These are phyloP conservation scores for Ifrita kowaldi DNA, from an alignment of 2,113 vertebrate species.

Conservation along the genomic window DNA sequence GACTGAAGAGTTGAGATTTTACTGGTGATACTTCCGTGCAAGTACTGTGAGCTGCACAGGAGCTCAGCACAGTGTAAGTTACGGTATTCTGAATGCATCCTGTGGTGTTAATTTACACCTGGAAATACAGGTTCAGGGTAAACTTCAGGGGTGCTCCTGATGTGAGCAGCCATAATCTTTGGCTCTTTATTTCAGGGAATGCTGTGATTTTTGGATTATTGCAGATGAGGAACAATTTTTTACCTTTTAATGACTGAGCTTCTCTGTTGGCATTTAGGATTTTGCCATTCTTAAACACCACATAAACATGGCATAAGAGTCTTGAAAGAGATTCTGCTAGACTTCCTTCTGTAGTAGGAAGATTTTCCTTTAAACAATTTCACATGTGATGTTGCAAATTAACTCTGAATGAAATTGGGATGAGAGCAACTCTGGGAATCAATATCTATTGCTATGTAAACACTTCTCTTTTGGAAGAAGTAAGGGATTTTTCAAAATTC, in stretches of 20 bases:
- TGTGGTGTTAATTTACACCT: background rate
- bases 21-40: background rate
- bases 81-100: rapidly evolving
- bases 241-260: background rate
- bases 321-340: background rate
- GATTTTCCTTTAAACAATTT: background rate
- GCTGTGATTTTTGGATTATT: background rate
- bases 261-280: background rate
- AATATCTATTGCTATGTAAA: background rate
- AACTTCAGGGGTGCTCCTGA: background rate
- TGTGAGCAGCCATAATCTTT: background rate
- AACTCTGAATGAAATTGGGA: background rate
- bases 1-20: background rate
- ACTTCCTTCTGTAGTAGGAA: background rate
- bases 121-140: background rate
- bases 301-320: background rate
- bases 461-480: background rate
- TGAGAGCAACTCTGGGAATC: background rate
- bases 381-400: background rate
- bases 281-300: background rate
- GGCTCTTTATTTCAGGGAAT: background rate
- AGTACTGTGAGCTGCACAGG: background rate
- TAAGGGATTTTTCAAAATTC: background rate
- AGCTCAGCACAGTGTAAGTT: background rate
- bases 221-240: background rate